phyloP scores from a whole-genome alignment of 1,140 invertebrate genomes.

The Pinna nobilis region DNA sequence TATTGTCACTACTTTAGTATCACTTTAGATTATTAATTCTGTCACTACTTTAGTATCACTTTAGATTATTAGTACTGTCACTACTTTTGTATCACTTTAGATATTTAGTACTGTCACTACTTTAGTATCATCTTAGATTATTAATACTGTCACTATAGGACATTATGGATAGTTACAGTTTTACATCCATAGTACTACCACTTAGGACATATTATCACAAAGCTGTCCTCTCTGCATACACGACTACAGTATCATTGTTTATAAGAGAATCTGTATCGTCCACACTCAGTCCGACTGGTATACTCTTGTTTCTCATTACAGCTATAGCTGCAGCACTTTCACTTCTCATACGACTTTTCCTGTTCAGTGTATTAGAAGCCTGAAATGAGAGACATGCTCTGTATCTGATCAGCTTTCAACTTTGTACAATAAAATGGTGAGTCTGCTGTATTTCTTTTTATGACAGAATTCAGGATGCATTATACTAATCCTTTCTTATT shows the following conservation, averaged over 20 bases:
- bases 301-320: conserved; percentile 46
- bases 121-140: no score
- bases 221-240: conserved; percentile 40
- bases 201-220: conserved; percentile 9
- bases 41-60: no score
- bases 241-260: conserved; percentile 35
- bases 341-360: conserved; percentile 52
- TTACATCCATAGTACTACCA: no score
- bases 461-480: background rate
- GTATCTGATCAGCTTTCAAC: conserved; percentile 47
- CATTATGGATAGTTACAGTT: no score
- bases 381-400: conserved; percentile 13
- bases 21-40: no score
- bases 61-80: no score
- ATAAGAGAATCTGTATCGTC: conserved; percentile 40
- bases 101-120: no score
- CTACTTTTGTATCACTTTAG: no score
- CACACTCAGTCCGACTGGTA: conserved; percentile 1
- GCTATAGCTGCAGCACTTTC: conserved; percentile 66
- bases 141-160: no score
- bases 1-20: no score
- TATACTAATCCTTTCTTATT: no score
- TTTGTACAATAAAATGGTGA: conserved; percentile 39
- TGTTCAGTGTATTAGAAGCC: conserved; percentile 21
- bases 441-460: conserved; percentile 30